Evolutionary conservation across 2,888 invertebrate genomes (phyloP).

Genomic region (Hoplodrina blanda): DNA sequence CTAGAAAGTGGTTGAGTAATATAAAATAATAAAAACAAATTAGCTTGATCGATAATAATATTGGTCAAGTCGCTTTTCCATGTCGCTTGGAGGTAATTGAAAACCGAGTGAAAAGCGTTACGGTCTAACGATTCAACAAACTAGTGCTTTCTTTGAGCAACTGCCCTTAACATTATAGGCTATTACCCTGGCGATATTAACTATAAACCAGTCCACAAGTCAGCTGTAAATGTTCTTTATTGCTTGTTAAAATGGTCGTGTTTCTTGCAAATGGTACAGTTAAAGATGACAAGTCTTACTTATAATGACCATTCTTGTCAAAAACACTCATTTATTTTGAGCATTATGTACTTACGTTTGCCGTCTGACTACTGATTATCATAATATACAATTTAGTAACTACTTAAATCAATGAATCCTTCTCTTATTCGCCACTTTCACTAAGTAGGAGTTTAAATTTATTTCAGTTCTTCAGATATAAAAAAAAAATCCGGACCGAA

Average conservation of each 20-base stretch:
- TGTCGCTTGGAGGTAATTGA: slow-evolving; percentile 70
- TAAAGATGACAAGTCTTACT: too few relatives aligned
- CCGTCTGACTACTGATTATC: too few relatives aligned
- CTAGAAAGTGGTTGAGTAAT: slow-evolving; percentile 53
- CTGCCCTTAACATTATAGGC: slow-evolving; percentile 77
- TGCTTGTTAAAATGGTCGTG: slow-evolving; percentile 37
- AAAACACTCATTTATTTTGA: not conserved
- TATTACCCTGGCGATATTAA: slow-evolving; percentile 64
- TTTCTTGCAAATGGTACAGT: slow-evolving; percentile 21
- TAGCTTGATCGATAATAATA: slow-evolving; percentile 34
- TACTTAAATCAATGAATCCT: too few relatives aligned
- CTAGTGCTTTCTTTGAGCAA: slow-evolving; percentile 71
- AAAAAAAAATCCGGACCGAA: too few relatives aligned
- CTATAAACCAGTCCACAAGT: slow-evolving; percentile 32
- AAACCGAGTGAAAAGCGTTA: slow-evolving; percentile 80
- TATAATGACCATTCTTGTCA: not conserved
- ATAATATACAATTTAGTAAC: too few relatives aligned
- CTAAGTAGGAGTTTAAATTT: too few relatives aligned
- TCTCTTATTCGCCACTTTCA: too few relatives aligned
- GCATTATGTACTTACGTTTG: too few relatives aligned
- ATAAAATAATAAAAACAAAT: slow-evolving; percentile 47
- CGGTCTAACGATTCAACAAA: slow-evolving; percentile 73
- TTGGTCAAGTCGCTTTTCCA: slow-evolving; percentile 48
- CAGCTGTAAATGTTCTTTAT: slow-evolving; percentile 45
- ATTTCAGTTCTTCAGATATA: too few relatives aligned